Evolutionary conservation across 2,888 invertebrate genomes (phyloP).

Genomic region (Entomobrya proxima): DNA sequence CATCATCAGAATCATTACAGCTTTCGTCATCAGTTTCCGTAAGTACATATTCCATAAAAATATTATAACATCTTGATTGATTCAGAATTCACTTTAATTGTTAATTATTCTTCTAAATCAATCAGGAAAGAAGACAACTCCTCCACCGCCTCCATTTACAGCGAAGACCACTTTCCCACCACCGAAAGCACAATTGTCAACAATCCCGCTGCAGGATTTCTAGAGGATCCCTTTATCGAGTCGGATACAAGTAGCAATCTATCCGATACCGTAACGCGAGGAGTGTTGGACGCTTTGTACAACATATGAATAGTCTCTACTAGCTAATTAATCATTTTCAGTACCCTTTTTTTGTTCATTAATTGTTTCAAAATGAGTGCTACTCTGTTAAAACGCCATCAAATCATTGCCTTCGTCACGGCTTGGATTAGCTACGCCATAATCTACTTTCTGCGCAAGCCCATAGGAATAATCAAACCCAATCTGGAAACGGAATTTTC

Average conservation of each 20-base stretch:
- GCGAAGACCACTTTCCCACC: not conserved
- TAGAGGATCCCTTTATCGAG: slow-evolving; percentile 78
- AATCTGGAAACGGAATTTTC: slow-evolving; percentile 77
- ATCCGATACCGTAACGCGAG: slow-evolving; percentile 78
- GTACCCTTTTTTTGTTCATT: not conserved
- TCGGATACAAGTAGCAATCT: slow-evolving; percentile 77
- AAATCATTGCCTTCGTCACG: slow-evolving; percentile 72
- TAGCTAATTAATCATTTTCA: not conserved
- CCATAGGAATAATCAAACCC: slow-evolving; percentile 79
- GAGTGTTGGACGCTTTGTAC: slow-evolving; percentile 77
- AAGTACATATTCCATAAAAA: not conserved
- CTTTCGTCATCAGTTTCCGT: slow-evolving; percentile 46
- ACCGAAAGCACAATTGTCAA: slow-evolving; percentile 62
- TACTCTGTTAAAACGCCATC: slow-evolving; percentile 69
- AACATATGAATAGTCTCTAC: slow-evolving; percentile 47
- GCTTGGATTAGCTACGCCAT: slow-evolving; percentile 75
- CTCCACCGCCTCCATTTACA: slow-evolving; percentile 11
- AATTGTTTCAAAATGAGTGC: slow-evolving; percentile 75
- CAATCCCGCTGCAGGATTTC: slow-evolving; percentile 71
- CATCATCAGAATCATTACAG: slow-evolving; percentile 53
- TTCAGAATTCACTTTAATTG: not conserved
- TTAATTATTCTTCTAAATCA: not conserved
- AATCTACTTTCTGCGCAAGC: slow-evolving; percentile 78
- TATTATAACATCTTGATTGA: slow-evolving; percentile 1
- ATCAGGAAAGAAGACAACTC: slow-evolving; percentile 37